These are phyloP conservation scores for Keiferia lycopersicella DNA, from an alignment of 2,888 invertebrate genomes.

Conservation along the genomic window DNA sequence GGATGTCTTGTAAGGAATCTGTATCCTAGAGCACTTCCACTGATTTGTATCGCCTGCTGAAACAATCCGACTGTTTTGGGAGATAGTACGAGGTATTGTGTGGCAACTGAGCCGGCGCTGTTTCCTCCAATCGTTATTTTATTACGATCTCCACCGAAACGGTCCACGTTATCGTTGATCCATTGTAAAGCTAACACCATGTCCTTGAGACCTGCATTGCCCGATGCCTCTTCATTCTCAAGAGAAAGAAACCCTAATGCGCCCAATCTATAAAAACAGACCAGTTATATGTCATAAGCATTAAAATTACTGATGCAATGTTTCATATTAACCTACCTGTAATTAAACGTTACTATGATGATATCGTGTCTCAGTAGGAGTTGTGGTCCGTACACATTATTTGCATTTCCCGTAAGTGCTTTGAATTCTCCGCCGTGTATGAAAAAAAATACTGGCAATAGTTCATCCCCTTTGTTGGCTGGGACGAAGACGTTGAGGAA, in stretches of 20 bases:
- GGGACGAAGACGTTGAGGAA: slow-evolving; percentile 44
- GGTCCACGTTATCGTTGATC: slow-evolving; percentile 47
- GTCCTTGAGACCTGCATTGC: slow-evolving; percentile 56
- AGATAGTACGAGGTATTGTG: slow-evolving; percentile 49
- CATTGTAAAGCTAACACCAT: slow-evolving; percentile 47
- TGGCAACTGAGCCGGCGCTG: slow-evolving; percentile 52
- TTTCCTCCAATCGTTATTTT: slow-evolving; percentile 50
- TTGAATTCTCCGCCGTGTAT: slow-evolving; percentile 52
- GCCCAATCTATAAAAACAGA: slow-evolving; percentile 45
- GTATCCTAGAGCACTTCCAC: slow-evolving; percentile 42
- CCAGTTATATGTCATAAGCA: not conserved
- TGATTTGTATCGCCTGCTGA: slow-evolving; percentile 39
- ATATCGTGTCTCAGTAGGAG: slow-evolving; percentile 46
- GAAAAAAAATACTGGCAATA: slow-evolving; percentile 45
- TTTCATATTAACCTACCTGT: slow-evolving; percentile 35
- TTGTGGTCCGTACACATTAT: slow-evolving; percentile 45
- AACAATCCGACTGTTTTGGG: slow-evolving; percentile 45
- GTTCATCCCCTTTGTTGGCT: slow-evolving; percentile 25
- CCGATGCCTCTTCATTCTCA: slow-evolving; percentile 43
- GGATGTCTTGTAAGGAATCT: slow-evolving; percentile 41
- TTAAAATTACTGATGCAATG: not conserved
- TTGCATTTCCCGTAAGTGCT: slow-evolving; percentile 39
- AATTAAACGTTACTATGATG: slow-evolving; percentile 56
- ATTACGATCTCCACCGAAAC: slow-evolving; percentile 48
- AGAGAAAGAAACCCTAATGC: slow-evolving; percentile 54